A percentile compares a stretch with the other conserved stretches of the same genome.
phyloP scores from a whole-genome alignment of 2,113 vertebrate species.

The Aptenodytes forsteri region DNA sequence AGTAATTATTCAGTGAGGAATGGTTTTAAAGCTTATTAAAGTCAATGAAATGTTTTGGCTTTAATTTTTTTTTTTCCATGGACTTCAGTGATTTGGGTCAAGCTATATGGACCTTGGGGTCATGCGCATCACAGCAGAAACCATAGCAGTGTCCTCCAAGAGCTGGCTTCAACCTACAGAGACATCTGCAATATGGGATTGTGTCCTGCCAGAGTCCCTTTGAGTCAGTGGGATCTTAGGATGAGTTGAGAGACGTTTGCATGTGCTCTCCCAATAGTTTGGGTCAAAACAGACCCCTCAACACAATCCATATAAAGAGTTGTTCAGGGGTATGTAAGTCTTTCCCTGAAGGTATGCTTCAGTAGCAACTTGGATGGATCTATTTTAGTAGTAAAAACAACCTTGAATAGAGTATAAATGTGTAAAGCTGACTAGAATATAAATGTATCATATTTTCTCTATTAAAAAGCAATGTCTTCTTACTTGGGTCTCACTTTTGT shows the following conservation, averaged over 20 bases:
- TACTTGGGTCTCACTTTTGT: not conserved
- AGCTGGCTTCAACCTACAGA: not conserved
- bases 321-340: not conserved
- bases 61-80: fast-evolving
- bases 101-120: not conserved
- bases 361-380: not conserved
- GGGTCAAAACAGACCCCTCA: not conserved
- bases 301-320: not conserved
- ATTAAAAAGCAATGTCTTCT: not conserved
- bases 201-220: not conserved
- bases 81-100: not conserved
- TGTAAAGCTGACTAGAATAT: not conserved
- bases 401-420: not conserved
- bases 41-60: not conserved
- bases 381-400: not conserved
- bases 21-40: not conserved
- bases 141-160: not conserved
- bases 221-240: not conserved
- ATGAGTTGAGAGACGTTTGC: not conserved
- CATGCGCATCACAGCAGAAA: not conserved
- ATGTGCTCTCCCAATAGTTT: not conserved
- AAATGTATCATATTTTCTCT: not conserved
- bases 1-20: not conserved
- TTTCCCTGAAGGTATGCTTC: not conserved
- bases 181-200: not conserved